Evolutionary conservation across 2,113 vertebrate genomes (phyloP), one percentile per base, ranked within the genome.

Genomic region (Vulpes vulpes): DNA sequence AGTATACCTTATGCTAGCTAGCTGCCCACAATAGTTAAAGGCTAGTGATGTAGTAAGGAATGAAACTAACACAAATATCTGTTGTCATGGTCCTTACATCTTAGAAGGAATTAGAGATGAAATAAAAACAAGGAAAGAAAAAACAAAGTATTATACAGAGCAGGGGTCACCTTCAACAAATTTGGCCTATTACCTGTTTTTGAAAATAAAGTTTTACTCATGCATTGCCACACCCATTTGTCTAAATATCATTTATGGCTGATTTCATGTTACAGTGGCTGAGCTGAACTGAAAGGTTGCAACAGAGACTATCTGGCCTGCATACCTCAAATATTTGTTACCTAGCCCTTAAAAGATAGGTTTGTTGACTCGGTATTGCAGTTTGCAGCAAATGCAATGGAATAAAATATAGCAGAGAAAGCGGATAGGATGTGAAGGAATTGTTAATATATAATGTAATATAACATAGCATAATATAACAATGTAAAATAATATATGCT

Each of bases 281-380:
- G 14, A 76, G 19, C 4, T 73, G 25, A 67, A 8, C 30, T 73
- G 25, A 67, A 10, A 32, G 69, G 43, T 32, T 86, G 20, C 14
- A 73, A 43, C 12, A 59, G 35, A 67, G 15, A 62, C 5, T 17
- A 0, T 22, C 3, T 55, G 16, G 35, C 69, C 43, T 78, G 5
- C 17, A 65, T 74, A 38, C 30, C 14, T 79, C 35, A 74, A 35
- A 25, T 92, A 82, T 57, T 95, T 69, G 35, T 12, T 62, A 43
- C 67, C 60, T 69, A 43, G 27, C 8, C 27, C 12, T 74, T 92
- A 60, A 30, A 1, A 64, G 79, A 93, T 59, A 81, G 3, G 23
- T 62, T 92, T 95, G 53, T 65, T 89, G 78, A 95, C 30, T 67
- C 32, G 59, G 12, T 74, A 90, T 62, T 96, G 89, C 35, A 11